phyloP scores from a whole-genome alignment of 2,113 vertebrate species.

The Hucho hucho region DNA sequence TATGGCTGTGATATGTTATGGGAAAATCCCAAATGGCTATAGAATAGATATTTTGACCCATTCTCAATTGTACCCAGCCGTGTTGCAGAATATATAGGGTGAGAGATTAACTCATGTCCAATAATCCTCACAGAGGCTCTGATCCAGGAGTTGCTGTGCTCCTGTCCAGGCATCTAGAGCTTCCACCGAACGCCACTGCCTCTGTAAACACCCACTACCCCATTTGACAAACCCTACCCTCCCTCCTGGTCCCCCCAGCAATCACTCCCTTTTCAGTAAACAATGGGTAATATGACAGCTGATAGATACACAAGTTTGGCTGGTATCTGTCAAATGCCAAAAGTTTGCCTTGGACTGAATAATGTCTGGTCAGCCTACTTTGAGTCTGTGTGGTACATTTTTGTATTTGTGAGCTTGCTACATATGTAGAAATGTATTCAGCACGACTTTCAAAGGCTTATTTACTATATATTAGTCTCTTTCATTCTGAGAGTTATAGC shows the following conservation, averaged over 20 bases:
- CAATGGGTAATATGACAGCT: neutral
- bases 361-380: too few relatives aligned
- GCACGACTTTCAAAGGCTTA: too few relatives aligned
- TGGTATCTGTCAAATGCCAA: neutral
- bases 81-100: constrained; percentile 44
- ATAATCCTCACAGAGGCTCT: constrained; percentile 68
- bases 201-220: constrained; percentile 18
- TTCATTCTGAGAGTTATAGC: too few relatives aligned
- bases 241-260: constrained; percentile 9
- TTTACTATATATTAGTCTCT: too few relatives aligned
- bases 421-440: too few relatives aligned
- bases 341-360: neutral
- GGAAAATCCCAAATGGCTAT: too few relatives aligned
- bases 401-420: too few relatives aligned
- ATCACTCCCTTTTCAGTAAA: neutral
- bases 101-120: constrained; percentile 70
- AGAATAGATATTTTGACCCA: constrained; percentile 28
- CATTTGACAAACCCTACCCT: constrained; percentile 34
- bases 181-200: constrained; percentile 28
- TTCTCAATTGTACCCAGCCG: constrained; percentile 50
- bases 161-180: constrained; percentile 28
- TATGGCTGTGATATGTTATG: too few relatives aligned
- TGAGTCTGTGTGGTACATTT: too few relatives aligned
- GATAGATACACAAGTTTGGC: constrained; percentile 36
- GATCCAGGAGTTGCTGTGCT: constrained; percentile 52